Evolutionary conservation across 2,113 vertebrate genomes (phyloP), one percentile per base, ranked within the genome.

Genomic region (Oxyura jamaicensis): DNA sequence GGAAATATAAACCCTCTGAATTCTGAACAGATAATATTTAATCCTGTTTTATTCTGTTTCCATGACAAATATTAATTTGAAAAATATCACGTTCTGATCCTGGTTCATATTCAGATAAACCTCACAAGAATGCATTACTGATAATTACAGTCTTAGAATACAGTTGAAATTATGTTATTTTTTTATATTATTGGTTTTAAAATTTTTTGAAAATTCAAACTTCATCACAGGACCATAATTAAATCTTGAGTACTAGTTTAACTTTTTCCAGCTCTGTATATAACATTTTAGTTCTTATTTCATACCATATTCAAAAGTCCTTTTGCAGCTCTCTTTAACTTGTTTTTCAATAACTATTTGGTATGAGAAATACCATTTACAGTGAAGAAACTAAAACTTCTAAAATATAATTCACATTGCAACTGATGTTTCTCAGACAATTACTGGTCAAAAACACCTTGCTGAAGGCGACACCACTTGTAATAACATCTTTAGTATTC

Each of bases 331-430:
- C 14, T 62, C 2, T 76, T 26, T 69, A 68, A 44, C 16, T 74
- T 81, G 22, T 1, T 62, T 68, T 94, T 88, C 46, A 13, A 19
- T 23, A 89, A 88, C 11, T 90, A 73, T 88, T 23, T 48, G 56
- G 42, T 63, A 78, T 48, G 23, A 94, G 48, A 97, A 94, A 36
- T 10, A 55, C 3, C 88, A 15, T 63, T 87, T 93, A 50, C 11
- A 62, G 36, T 41, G 18, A 96, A 84, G 55, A 93, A 95, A 89
- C 11, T 33, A 35, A 92, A 86, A 92, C 80, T 76, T 79, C 88
- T 58, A 91, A 87, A 35, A 68, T 46, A 72, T 82, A 90, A 76
- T 2, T 33, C 35, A 91, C 95, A 92, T 90, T 76, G 21, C 31
- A 94, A 90, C 13, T 6, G 29, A 13, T 62, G 3, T 68, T 94